These are phyloP conservation scores for Holacanthus passer DNA, from an alignment of 2,113 vertebrate genomes.

Conservation along the genomic window DNA sequence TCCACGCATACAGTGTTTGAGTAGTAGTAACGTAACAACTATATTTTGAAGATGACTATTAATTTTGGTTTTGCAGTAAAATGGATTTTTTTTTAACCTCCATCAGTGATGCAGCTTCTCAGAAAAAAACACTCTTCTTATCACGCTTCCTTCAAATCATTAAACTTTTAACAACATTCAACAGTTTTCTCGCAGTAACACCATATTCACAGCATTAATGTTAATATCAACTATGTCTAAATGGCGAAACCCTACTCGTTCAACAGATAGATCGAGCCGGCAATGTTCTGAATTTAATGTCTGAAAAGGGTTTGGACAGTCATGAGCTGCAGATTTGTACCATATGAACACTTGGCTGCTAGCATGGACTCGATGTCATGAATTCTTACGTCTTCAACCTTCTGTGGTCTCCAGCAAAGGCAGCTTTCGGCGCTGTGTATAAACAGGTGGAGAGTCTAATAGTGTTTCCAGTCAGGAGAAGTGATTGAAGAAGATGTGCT, in stretches of 20 bases:
- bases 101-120: background rate
- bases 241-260: background rate
- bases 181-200: background rate
- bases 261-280: background rate
- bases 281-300: background rate
- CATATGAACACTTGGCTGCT: background rate
- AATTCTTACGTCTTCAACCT: background rate
- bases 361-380: background rate
- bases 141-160: background rate
- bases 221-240: background rate
- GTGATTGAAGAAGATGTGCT: background rate
- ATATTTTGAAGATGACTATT: background rate
- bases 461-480: slow-evolving; percentile 12
- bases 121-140: background rate
- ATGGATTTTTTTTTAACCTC: background rate
- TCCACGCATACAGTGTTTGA: background rate
- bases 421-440: background rate
- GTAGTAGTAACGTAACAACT: no score
- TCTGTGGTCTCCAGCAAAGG: background rate
- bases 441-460: background rate
- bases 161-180: background rate
- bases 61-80: background rate
- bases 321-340: background rate
- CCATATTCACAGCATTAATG: no score
- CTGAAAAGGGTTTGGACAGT: background rate